Evolutionary conservation across 2,113 vertebrate genomes (phyloP).

Genomic region (Actinemys pallida): DNA sequence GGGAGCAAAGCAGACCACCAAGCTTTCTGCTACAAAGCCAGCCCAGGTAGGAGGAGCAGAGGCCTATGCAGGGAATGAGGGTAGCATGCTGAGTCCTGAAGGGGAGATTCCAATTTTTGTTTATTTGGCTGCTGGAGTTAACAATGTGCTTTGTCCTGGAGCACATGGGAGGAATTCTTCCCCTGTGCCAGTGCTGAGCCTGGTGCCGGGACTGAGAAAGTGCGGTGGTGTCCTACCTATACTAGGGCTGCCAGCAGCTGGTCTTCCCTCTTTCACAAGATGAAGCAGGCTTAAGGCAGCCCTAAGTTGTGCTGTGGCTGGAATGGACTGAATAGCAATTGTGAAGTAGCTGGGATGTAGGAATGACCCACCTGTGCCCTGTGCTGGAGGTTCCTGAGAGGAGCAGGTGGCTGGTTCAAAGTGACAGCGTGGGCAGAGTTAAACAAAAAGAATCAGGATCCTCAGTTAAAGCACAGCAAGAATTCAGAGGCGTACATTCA

Average conservation of each 20-base stretch:
- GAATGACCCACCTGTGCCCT: not conserved
- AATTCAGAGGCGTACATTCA: not conserved
- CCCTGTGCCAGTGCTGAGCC: not conserved
- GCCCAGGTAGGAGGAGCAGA: not conserved
- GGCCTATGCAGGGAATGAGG: not conserved
- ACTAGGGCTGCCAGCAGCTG: too few species aligned
- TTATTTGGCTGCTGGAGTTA: not conserved
- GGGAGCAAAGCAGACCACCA: not conserved
- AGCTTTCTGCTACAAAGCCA: not conserved
- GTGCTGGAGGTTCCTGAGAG: not conserved
- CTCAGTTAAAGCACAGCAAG: not conserved
- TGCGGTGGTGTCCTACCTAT: not conserved
- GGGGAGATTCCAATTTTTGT: not conserved
- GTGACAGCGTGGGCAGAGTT: not conserved
- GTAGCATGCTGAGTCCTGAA: not conserved
- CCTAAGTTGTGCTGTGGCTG: not conserved
- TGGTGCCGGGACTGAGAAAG: not conserved
- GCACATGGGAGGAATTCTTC: not conserved
- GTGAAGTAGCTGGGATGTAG: not conserved
- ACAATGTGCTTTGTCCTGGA: not conserved
- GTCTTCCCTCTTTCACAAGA: not conserved
- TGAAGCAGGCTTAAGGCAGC: not conserved
- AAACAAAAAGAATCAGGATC: not conserved
- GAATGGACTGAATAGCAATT: not conserved
- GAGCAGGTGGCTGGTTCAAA: not conserved